A percentile compares a stretch with the other conserved stretches of the same genome.
Conservation (phyloP, 1,140 invertebrate genomes). For the Drosophila azteca region DNA sequence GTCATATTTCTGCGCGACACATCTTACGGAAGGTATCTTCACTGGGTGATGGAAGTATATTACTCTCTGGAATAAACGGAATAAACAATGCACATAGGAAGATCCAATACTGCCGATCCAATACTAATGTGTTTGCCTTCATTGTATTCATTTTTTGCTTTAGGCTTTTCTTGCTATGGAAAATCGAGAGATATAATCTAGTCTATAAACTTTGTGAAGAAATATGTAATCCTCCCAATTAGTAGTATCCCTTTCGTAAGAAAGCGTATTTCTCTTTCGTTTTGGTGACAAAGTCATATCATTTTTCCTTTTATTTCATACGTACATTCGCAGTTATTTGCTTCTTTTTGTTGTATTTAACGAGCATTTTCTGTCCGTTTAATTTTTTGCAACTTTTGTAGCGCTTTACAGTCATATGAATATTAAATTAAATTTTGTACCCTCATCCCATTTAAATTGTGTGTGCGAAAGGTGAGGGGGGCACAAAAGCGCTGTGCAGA, state of each 20-base stretch:
- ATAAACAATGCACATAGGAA: not conserved
- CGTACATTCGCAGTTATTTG: constrained; percentile 14
- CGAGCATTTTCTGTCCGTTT: constrained; percentile 48
- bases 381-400: constrained; percentile 54
- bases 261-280: constrained; percentile 12
- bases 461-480: constrained; percentile 28
- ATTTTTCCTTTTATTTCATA: constrained; percentile 29
- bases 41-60: not conserved
- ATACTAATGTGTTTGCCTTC: not conserved
- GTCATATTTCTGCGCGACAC: constrained; percentile 42
- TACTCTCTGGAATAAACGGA: not conserved
- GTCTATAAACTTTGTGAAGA: too few relatives aligned
- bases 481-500: not conserved
- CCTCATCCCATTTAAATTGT: constrained; percentile 19
- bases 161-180: too few relatives aligned
- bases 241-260: too few relatives aligned
- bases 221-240: too few relatives aligned
- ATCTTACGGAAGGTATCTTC: constrained; percentile 19
- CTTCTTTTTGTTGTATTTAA: constrained; percentile 45
- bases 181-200: too few relatives aligned
- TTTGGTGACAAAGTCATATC: not conserved
- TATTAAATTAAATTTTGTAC: constrained; percentile 59
- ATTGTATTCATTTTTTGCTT: not conserved
- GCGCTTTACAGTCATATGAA: constrained; percentile 62
- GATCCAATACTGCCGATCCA: too few relatives aligned